Percentiles rank a stretch among this genome's conserved stretches.
Evolutionary conservation across 2,113 vertebrate genomes (phyloP).

Genomic region (Engystomops pustulosus): DNA sequence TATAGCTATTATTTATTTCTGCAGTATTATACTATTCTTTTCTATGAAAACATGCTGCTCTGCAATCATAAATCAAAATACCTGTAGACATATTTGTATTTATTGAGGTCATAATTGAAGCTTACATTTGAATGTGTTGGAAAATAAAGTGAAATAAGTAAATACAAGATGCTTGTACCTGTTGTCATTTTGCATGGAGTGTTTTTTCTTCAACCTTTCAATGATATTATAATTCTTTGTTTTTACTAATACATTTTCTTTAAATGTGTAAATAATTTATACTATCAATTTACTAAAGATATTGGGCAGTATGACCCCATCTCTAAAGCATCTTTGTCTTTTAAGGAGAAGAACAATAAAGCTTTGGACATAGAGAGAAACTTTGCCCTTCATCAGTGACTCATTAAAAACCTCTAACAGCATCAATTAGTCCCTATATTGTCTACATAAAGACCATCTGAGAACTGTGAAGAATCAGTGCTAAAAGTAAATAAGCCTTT

Average conservation of each 20-base stretch:
- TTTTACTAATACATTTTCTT: neutral
- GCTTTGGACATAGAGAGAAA: too few relatives aligned
- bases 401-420: too few relatives aligned
- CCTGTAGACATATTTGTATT: conserved; percentile 60
- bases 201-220: neutral
- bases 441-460: too few relatives aligned
- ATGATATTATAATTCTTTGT: neutral
- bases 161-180: conserved; percentile 62
- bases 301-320: too few relatives aligned
- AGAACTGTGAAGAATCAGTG: too few relatives aligned
- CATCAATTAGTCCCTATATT: too few relatives aligned
- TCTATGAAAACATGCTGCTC: conserved; percentile 63
- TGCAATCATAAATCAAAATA: conserved; percentile 66
- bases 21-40: conserved; percentile 62
- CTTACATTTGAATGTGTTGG: conserved; percentile 60
- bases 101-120: conserved; percentile 65
- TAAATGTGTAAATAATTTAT: too few relatives aligned
- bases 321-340: too few relatives aligned
- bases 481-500: too few relatives aligned
- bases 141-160: conserved; percentile 61
- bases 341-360: too few relatives aligned
- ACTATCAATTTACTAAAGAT: too few relatives aligned
- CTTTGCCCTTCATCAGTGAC: too few relatives aligned
- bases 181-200: conserved; percentile 62
- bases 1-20: conserved; percentile 34